Evolutionary conservation across 2,888 invertebrate species (phyloP).

Genomic region (Subacronicta megacephala): DNA sequence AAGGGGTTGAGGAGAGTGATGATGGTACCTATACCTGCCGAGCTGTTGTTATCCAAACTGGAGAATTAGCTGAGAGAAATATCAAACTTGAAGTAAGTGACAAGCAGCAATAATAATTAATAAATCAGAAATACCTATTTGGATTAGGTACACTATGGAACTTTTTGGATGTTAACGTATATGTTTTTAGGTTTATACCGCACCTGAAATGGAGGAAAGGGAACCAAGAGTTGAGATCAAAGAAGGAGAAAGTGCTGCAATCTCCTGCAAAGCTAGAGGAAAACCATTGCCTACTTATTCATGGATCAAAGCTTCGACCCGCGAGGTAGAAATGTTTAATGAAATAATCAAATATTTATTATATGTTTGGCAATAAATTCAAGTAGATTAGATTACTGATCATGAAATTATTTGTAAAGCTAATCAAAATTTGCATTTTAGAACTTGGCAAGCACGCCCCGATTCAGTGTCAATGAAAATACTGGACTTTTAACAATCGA

Average conservation of each 20-base stretch:
- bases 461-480: conserved; percentile 92
- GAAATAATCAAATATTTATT: no score
- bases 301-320: conserved; percentile 94
- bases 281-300: conserved; percentile 95
- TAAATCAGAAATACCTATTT: neutral
- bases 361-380: no score
- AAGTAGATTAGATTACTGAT: no score
- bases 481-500: conserved; percentile 93
- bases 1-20: conserved; percentile 94
- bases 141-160: neutral
- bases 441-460: conserved; percentile 91
- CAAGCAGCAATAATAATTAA: neutral
- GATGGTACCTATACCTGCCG: conserved; percentile 96
- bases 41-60: conserved; percentile 95
- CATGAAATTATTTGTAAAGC: no score
- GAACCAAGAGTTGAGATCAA: conserved; percentile 91
- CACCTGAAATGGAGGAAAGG: conserved; percentile 92
- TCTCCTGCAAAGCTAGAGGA: conserved; percentile 94
- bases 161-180: neutral
- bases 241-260: conserved; percentile 94
- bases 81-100: conserved; percentile 93
- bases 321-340: conserved; percentile 82
- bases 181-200: conserved; percentile 91
- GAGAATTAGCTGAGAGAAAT: conserved; percentile 93
- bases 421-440: conserved; percentile 61